Evolutionary conservation across 2,888 invertebrate species (phyloP).

Genomic region (Rotaria magnacalcarata): DNA sequence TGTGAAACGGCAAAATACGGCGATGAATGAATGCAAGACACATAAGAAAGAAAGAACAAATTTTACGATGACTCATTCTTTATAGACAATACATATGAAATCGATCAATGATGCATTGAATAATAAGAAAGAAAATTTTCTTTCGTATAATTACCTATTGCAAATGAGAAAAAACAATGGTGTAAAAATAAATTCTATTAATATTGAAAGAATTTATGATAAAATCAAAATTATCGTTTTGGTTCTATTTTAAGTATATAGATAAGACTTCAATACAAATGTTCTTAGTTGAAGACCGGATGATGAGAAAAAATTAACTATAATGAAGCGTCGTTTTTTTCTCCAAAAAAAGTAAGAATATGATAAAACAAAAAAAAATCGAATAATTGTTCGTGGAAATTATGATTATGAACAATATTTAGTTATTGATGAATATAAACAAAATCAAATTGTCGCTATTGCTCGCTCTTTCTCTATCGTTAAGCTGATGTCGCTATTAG

Average conservation of each 20-base stretch:
- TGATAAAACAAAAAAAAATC: background rate
- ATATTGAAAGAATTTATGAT: background rate
- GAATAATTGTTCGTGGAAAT: background rate
- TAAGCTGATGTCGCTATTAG: background rate
- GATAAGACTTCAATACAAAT: background rate
- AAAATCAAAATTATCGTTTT: background rate
- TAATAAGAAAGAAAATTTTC: background rate
- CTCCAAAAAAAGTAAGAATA: background rate
- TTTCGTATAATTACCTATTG: background rate
- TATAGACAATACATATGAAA: too few relatives aligned
- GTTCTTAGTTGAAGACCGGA: background rate
- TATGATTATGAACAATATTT: background rate
- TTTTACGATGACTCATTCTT: background rate
- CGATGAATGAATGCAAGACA: constrained; percentile 16
- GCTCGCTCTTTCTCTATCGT: background rate
- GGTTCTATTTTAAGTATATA: background rate
- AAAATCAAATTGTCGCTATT: background rate
- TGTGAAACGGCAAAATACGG: background rate
- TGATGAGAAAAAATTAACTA: background rate
- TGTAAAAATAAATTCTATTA: background rate
- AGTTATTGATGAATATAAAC: background rate
- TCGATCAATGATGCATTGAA: too few relatives aligned
- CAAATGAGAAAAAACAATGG: background rate
- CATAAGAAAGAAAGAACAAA: background rate
- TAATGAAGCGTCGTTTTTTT: background rate